phyloP scores from a whole-genome alignment of 2,113 vertebrate genomes.

The Alces alces region DNA sequence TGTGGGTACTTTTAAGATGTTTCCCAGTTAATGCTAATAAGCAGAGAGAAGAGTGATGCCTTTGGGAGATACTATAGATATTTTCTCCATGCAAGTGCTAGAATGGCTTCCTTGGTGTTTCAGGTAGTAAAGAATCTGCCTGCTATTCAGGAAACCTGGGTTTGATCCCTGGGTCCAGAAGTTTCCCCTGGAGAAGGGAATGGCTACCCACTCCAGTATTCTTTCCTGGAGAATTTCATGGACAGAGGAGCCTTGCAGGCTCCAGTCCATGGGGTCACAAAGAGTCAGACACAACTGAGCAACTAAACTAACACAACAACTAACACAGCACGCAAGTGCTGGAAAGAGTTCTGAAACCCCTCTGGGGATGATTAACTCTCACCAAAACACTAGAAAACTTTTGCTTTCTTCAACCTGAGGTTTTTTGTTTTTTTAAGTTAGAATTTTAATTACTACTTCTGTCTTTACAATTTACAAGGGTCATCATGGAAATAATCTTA shows the following conservation, averaged over 20 bases:
- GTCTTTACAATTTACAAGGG: constrained; percentile 22
- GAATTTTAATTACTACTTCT: background rate
- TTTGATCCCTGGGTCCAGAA: background rate
- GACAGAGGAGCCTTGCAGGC: background rate
- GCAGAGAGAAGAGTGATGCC: background rate
- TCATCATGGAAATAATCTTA: background rate
- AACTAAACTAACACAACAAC: background rate
- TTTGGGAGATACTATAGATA: background rate
- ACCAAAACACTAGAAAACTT: background rate
- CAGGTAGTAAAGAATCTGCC: background rate
- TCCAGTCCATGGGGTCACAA: background rate
- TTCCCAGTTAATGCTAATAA: background rate
- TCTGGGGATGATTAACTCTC: background rate
- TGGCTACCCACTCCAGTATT: background rate
- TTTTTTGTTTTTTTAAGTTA: background rate
- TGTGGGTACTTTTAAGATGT: background rate
- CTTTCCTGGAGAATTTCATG: background rate
- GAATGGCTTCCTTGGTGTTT: background rate
- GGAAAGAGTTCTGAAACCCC: background rate
- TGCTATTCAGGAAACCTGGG: background rate
- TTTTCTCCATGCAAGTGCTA: background rate
- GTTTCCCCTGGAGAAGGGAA: background rate
- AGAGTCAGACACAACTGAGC: background rate
- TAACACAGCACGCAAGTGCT: background rate
- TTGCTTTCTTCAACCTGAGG: background rate